phyloP scores from a whole-genome alignment of 2,888 invertebrate species.

The Tetranychus truncatus region DNA sequence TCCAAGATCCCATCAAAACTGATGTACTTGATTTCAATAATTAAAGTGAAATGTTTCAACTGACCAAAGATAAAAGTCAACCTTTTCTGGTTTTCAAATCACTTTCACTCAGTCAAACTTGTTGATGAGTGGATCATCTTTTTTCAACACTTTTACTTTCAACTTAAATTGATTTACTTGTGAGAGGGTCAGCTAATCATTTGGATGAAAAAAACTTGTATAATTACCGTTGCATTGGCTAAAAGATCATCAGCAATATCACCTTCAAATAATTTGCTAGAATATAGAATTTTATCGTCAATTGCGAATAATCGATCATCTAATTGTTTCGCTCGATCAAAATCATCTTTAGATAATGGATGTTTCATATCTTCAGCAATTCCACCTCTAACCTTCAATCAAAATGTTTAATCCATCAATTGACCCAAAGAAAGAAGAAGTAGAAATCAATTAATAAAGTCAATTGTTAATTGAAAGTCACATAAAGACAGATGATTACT shows the following conservation, averaged over 20 bases:
- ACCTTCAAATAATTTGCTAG: background rate
- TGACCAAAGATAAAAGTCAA: no score
- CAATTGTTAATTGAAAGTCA: background rate
- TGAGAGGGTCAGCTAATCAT: background rate
- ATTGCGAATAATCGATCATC: background rate
- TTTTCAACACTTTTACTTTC: background rate
- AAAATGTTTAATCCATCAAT: no score
- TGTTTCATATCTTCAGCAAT: conserved; percentile 1
- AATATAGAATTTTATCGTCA: background rate
- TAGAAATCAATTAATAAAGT: no score
- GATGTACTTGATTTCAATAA: background rate
- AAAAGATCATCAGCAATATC: background rate
- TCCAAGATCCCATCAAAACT: background rate
- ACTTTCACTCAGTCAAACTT: no score
- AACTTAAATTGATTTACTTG: background rate
- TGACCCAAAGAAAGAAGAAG: no score
- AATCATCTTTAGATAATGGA: background rate
- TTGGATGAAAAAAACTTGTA: background rate
- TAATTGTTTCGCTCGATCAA: background rate
- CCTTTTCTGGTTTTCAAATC: no score
- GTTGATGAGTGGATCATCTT: background rate
- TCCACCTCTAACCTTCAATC: background rate
- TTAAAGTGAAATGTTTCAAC: no score
- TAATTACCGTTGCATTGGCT: background rate
- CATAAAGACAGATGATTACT: no score